phyloP scores from a whole-genome alignment of 2,888 invertebrate genomes.

The Leuctra nigra region DNA sequence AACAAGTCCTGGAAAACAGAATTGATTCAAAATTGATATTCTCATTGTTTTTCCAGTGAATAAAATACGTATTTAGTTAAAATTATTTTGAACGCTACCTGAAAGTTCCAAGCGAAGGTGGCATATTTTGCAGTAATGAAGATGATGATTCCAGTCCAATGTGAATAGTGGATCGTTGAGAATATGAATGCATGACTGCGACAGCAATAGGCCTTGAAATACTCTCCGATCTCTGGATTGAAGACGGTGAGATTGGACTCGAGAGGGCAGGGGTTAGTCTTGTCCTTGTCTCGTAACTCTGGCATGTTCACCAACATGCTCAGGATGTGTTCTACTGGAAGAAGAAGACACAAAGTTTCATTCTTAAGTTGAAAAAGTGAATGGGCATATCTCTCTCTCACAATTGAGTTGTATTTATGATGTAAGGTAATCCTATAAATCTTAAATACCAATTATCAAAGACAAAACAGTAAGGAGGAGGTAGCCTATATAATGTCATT shows the following conservation, averaged over 20 bases:
- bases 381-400: too few relatives aligned
- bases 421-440: too few relatives aligned
- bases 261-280: conserved; percentile 10
- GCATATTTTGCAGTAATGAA: conserved; percentile 23
- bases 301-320: conserved; percentile 35
- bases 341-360: too few relatives aligned
- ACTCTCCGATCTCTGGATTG: too few relatives aligned
- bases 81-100: conserved; percentile 27
- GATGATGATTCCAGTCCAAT: conserved; percentile 38
- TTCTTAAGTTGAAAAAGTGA: too few relatives aligned
- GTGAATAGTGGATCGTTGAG: conserved; percentile 34
- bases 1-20: too few relatives aligned
- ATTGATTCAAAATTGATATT: too few relatives aligned
- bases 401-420: too few relatives aligned
- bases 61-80: too few relatives aligned
- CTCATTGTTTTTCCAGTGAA: neutral
- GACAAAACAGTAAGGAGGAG: too few relatives aligned
- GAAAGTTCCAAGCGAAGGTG: conserved; percentile 29
- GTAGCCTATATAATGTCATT: too few relatives aligned
- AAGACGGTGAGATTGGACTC: conserved; percentile 31
- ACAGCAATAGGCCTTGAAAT: conserved; percentile 34
- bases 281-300: conserved; percentile 11
- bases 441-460: too few relatives aligned
- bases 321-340: conserved; percentile 36
- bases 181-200: conserved; percentile 37